Conservation (phyloP, 2,113 vertebrate species). For the Caranx ignobilis region DNA sequence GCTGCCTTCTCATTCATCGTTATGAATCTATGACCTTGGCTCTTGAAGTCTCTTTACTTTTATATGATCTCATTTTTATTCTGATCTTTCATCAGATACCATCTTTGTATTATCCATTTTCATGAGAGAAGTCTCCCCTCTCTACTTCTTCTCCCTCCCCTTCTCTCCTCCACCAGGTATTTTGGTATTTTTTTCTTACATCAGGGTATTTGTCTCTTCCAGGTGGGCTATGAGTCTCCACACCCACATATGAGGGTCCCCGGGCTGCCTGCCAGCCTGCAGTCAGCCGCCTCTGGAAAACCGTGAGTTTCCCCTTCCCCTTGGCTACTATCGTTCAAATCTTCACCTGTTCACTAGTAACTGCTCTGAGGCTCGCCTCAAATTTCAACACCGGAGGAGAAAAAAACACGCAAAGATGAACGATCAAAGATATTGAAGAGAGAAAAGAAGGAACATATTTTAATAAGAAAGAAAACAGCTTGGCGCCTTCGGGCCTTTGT, state of each 20-base stretch:
- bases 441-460: background rate
- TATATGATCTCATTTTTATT: constrained; percentile 36
- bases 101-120: background rate
- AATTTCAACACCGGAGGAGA: background rate
- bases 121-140: constrained; percentile 13
- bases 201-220: constrained; percentile 8
- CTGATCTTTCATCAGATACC: constrained; percentile 31
- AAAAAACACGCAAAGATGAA: constrained; percentile 8
- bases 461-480: background rate
- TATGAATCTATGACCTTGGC: constrained; percentile 32
- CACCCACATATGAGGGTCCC: constrained; percentile 90
- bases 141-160: background rate
- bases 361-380: constrained; percentile 12
- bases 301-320: constrained; percentile 83
- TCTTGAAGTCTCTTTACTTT: constrained; percentile 16
- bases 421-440: background rate
- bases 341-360: constrained; percentile 35
- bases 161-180: background rate
- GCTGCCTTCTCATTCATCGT: constrained; percentile 23
- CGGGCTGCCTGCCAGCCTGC: constrained; percentile 86
- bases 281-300: constrained; percentile 86
- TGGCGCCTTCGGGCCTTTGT: background rate
- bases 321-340: background rate
- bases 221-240: constrained; percentile 90
- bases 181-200: background rate